Percentiles rank a stretch among this genome's conserved stretches.
Evolutionary conservation across 2,797 vertebrate species (phyloP).

Genomic region (Carduelis carduelis): DNA sequence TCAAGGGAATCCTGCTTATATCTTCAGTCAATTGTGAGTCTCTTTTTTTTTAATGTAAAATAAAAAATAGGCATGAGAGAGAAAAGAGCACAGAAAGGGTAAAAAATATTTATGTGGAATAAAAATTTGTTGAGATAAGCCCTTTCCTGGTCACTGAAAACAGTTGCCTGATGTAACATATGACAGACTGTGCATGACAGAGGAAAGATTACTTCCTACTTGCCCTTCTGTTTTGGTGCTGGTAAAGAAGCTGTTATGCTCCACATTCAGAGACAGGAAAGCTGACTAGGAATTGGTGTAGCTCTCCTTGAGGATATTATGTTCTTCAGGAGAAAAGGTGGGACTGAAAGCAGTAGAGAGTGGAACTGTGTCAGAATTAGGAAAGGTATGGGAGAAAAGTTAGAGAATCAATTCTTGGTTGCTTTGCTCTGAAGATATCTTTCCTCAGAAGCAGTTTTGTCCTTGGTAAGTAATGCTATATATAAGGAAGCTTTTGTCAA

Average conservation of each 20-base stretch:
- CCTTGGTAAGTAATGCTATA: neutral
- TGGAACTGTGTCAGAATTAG: neutral
- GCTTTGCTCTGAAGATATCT: neutral
- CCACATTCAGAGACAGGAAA: neutral
- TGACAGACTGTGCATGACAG: neutral
- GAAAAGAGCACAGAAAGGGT: neutral
- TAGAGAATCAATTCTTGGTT: neutral
- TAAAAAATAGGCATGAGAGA: neutral
- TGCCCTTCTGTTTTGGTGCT: neutral
- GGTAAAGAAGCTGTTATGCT: neutral
- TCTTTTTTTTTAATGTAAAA: neutral
- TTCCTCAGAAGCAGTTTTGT: neutral
- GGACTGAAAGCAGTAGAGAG: neutral
- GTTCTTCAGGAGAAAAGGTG: neutral
- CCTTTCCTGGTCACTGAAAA: neutral
- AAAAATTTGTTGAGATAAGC: neutral
- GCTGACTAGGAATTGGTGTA: neutral
- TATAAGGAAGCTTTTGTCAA: neutral
- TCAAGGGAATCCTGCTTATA: neutral
- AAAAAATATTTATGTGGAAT: neutral
- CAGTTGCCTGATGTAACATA: neutral
- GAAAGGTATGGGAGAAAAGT: neutral
- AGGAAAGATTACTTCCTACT: neutral
- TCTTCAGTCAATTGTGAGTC: neutral
- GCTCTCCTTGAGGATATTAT: neutral